Conservation (phyloP, 2,797 vertebrate species). For the Chlorospingus semifuscus region DNA sequence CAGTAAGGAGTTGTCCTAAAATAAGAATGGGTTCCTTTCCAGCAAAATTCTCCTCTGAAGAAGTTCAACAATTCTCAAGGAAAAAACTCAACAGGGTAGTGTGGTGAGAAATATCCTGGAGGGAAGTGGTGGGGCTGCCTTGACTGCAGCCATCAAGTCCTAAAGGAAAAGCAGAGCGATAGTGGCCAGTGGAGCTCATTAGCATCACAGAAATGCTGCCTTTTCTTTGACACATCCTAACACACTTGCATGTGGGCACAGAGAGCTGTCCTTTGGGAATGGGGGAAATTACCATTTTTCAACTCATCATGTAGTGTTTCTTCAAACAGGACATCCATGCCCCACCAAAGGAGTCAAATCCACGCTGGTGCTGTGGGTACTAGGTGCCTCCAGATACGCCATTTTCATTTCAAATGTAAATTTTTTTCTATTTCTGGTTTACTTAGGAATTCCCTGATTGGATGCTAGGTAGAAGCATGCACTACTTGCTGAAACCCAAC, state of each 20-base stretch:
- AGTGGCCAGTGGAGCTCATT: neutral
- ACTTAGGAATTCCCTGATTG: neutral
- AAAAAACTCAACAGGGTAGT: neutral
- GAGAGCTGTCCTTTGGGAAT: neutral
- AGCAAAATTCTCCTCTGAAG: neutral
- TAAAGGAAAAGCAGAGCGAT: neutral
- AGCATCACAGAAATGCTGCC: neutral
- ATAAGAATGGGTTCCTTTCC: neutral
- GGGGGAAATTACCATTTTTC: neutral
- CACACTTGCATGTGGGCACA: neutral
- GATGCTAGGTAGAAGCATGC: neutral
- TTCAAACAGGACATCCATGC: neutral
- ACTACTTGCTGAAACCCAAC: neutral
- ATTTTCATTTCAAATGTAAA: neutral
- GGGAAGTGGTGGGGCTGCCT: neutral
- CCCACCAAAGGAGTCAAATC: neutral
- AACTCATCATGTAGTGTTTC: neutral
- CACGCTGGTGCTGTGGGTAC: too few relatives aligned
- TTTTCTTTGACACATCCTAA: neutral
- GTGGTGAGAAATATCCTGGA: neutral
- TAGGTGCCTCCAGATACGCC: neutral
- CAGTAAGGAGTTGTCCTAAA: neutral
- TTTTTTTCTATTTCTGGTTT: neutral
- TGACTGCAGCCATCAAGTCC: neutral
- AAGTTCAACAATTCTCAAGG: neutral